These are phyloP conservation scores for Rhagologus leucostigma DNA, from an alignment of 2,113 vertebrate genomes.

Conservation along the genomic window DNA sequence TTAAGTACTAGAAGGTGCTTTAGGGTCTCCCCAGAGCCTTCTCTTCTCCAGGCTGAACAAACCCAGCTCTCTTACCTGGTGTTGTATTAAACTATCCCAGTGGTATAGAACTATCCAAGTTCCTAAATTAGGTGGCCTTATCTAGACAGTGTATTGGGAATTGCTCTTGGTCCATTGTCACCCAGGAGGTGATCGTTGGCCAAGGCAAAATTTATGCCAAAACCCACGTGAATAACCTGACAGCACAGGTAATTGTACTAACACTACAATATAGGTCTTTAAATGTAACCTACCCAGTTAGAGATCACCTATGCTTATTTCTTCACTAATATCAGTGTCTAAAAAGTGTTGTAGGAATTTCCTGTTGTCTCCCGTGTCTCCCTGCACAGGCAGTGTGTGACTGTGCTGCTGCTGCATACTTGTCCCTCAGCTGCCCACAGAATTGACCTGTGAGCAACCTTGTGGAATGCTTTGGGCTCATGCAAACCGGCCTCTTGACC, in stretches of 20 bases:
- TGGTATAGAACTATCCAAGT: neutral
- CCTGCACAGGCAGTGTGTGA: neutral
- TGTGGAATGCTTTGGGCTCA: neutral
- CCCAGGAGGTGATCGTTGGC: neutral
- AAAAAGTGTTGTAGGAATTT: neutral
- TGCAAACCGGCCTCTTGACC: neutral
- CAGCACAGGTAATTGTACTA: neutral
- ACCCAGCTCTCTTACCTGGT: neutral
- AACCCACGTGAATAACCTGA: neutral
- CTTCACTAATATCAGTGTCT: neutral
- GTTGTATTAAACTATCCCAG: neutral
- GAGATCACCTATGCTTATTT: neutral
- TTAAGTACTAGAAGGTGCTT: neutral
- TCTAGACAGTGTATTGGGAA: neutral
- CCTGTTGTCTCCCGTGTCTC: neutral
- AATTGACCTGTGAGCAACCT: fast-evolving
- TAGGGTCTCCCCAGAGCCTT: neutral
- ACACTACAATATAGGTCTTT: neutral
- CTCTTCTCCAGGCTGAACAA: neutral
- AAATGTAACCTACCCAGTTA: neutral
- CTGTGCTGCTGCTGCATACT: neutral
- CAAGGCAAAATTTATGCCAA: neutral
- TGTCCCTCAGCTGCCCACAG: neutral
- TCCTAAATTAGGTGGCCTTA: neutral
- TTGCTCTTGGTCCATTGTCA: neutral